phyloP scores from a whole-genome alignment of 2,113 vertebrate species.

The Marmota monax region DNA sequence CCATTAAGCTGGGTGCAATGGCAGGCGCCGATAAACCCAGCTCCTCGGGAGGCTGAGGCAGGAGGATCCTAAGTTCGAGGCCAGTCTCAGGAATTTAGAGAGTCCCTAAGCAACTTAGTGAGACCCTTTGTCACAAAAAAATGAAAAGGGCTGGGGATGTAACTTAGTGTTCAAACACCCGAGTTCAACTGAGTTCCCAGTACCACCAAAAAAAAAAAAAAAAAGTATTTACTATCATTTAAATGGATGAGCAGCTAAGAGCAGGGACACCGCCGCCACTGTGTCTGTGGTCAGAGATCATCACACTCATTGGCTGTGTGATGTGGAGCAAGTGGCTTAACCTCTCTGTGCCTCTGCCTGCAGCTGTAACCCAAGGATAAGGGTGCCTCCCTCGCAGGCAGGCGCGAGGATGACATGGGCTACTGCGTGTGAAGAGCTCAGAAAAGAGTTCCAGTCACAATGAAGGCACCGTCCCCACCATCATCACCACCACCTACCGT shows the following conservation, averaged over 20 bases:
- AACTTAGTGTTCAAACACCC: neutral
- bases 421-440: neutral
- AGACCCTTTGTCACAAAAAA: neutral
- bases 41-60: neutral
- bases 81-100: neutral
- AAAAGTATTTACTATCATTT: neutral
- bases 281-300: neutral
- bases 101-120: neutral
- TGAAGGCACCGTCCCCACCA: neutral
- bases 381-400: neutral
- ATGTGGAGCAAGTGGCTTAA: neutral
- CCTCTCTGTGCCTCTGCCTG: neutral
- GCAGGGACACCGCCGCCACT: rapidly evolving
- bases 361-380: neutral
- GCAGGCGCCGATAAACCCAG: neutral
- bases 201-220: too few species aligned
- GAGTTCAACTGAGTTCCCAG: neutral
- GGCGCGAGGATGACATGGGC: neutral
- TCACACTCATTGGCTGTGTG: neutral
- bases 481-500: neutral
- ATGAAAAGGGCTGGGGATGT: neutral
- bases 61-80: neutral
- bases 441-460: neutral
- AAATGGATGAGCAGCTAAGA: neutral
- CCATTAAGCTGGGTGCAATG: neutral